Evolutionary conservation across 2,113 vertebrate genomes (phyloP), one percentile per base, ranked within the genome.

Genomic region (Tonatia bakeri): DNA sequence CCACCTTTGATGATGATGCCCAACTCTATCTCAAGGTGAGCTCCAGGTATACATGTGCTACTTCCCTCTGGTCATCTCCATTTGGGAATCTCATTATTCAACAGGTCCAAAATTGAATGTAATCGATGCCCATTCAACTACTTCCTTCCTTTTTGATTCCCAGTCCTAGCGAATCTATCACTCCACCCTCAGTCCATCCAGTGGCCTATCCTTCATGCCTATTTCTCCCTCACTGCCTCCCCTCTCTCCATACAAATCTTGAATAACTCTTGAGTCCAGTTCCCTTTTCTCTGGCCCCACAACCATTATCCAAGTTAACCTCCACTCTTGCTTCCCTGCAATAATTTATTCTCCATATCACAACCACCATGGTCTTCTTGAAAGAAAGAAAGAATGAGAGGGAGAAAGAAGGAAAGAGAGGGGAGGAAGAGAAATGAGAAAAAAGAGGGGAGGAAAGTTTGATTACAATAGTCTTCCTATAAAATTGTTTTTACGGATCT

Each of bases 341-440:
- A 36, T 77, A 43, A 40, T 72, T 85, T 33, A 54, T 79, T 90
- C 13, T 67, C 33, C 26, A 72, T 5, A 76, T 10, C 33, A 0
- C 3, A 70, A 13, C 5, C 2, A n/a, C 69, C 9, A 77, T 64
- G 67, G 54, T 59, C 28, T 93, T 50, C 76, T 24, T 67, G 52
- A 87, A 61, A 79, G 43, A 83, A 5, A 28, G 15, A 20, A 20
- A 54, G 19, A 43, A 11, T 12, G 40, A n/a, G 9, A 0, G 20
- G 0, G 31, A 22, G 20, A 13, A 15, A 0, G 11, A 15, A 31
- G 4, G 0, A 6, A 19, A 2, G 11, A 7, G 45, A 47, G 12
- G 8, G 5, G 31, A n/a, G 8, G 3, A 5, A 38, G 8, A 43
- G 4, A 31, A 50, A 3, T 33, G 10, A 40, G 7, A 6, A 24